phyloP scores from a whole-genome alignment of 2,113 vertebrate species.

The Lasiurus cinereus region DNA sequence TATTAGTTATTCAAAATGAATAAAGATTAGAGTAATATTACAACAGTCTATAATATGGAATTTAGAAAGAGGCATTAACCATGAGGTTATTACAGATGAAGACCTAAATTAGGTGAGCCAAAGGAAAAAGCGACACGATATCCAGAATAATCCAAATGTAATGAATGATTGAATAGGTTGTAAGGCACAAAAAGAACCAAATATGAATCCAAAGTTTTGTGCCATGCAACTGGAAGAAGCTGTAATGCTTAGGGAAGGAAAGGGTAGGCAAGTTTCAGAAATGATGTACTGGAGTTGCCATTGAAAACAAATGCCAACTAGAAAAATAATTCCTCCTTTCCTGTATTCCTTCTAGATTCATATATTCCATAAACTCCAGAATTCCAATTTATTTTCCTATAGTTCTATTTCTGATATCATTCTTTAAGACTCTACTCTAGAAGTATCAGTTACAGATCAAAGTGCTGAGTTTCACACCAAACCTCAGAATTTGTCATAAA shows the following conservation, averaged over 20 bases:
- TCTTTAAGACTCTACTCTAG: constrained; percentile 55
- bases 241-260: background rate
- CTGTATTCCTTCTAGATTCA: constrained; percentile 11
- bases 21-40: constrained; percentile 16
- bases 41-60: background rate
- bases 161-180: background rate
- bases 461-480: constrained; percentile 42
- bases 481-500: constrained; percentile 67
- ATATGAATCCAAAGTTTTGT: constrained; percentile 31
- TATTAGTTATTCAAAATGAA: background rate
- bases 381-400: constrained; percentile 43
- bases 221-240: constrained; percentile 38
- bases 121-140: background rate
- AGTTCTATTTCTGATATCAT: constrained; percentile 14
- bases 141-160: constrained; percentile 34
- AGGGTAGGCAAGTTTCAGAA: constrained; percentile 45
- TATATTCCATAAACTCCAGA: background rate
- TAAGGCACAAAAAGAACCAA: constrained; percentile 4
- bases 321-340: background rate
- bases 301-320: constrained; percentile 1
- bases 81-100: constrained; percentile 32
- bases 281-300: background rate
- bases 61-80: constrained; percentile 54
- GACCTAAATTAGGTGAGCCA: constrained; percentile 38
- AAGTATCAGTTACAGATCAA: constrained; percentile 33